A percentile compares a stretch with the other conserved stretches of the same genome.
phyloP scores from a whole-genome alignment of 2,888 invertebrate genomes.

The Epinotia nisella region DNA sequence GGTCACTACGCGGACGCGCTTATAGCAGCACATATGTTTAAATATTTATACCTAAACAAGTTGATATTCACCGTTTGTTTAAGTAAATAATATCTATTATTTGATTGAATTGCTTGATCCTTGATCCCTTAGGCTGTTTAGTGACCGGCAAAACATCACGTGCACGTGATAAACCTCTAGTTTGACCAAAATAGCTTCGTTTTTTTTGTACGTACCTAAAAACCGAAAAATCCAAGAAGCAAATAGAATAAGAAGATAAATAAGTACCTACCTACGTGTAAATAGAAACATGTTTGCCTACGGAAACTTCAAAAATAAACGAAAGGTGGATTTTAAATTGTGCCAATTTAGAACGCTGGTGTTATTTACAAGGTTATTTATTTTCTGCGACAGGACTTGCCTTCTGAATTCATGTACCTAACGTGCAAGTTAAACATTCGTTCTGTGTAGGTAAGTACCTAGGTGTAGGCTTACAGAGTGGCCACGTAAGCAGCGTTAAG shows the following conservation, averaged over 20 bases:
- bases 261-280: neutral
- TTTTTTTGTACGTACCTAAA: neutral
- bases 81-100: neutral
- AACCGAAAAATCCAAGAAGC: neutral
- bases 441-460: too few relatives aligned
- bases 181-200: too few relatives aligned
- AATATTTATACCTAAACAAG: neutral
- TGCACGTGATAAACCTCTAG: neutral
- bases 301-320: conserved; percentile 1
- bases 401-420: conserved; percentile 7
- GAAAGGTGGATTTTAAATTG: conserved; percentile 13
- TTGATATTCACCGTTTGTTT: neutral
- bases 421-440: conserved; percentile 27
- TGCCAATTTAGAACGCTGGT: neutral
- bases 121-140: neutral
- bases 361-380: conserved; percentile 27
- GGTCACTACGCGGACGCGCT: neutral
- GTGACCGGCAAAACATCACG: neutral
- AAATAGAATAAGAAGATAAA: neutral
- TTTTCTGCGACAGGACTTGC: conserved; percentile 9
- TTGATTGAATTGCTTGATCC: neutral
- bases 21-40: too few relatives aligned
- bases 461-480: conserved; percentile 1
- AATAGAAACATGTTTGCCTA: neutral
- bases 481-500: conserved; percentile 6